Percentiles rank a stretch among this genome's conserved stretches.
Evolutionary conservation across 92 coral and sea anemone species (phyloP).

Genomic region (Parazoanthus swiftii): DNA sequence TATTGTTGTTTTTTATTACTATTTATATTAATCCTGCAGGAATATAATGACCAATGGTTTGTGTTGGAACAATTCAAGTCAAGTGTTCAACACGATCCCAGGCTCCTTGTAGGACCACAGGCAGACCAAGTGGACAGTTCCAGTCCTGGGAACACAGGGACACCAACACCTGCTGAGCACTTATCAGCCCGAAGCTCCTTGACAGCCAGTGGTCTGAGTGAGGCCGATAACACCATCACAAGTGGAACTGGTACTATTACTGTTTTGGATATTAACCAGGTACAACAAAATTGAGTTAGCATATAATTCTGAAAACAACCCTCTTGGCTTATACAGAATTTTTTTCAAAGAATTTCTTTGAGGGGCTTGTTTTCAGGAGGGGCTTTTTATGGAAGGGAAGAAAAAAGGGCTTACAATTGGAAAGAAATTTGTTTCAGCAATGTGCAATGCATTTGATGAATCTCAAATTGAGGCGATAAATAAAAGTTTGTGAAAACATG

Average conservation of each 20-base stretch:
- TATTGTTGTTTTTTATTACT: not conserved
- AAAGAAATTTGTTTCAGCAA: too few species aligned
- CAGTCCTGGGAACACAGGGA: not conserved
- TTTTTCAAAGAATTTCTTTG: too few species aligned
- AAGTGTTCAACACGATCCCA: conserved; percentile 12
- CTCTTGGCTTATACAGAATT: too few species aligned
- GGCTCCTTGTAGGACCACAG: not conserved
- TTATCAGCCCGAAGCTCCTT: not conserved
- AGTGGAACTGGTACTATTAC: conserved; percentile 1
- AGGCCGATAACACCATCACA: conserved; percentile 4
- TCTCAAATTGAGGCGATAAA: too few species aligned
- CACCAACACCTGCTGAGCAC: conserved; percentile 7
- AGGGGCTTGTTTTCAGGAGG: too few species aligned
- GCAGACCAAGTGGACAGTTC: not conserved
- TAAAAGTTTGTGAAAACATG: too few species aligned
- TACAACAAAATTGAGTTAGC: not conserved
- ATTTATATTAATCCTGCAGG: not conserved
- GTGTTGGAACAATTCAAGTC: conserved; percentile 36
- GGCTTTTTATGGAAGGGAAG: too few species aligned
- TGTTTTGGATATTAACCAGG: not conserved
- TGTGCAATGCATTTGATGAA: too few species aligned
- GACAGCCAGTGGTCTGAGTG: not conserved
- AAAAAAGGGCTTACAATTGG: too few species aligned
- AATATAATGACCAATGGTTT: conserved; percentile 35
- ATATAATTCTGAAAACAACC: too few species aligned